phyloP scores from a whole-genome alignment of 1,140 invertebrate genomes.

The Aricia agestis region DNA sequence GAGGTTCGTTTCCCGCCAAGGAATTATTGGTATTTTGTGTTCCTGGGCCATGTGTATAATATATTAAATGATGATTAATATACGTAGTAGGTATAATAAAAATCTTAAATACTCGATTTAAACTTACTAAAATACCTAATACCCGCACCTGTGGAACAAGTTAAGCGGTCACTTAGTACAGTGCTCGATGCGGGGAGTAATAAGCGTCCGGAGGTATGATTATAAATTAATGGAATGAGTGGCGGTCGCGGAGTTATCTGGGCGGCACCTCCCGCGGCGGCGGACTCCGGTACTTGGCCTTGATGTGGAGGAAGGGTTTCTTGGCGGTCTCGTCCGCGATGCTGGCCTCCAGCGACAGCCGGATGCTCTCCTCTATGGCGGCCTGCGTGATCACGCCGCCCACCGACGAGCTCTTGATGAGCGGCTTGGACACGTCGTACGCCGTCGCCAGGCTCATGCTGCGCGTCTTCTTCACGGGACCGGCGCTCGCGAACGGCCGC shows the following conservation, averaged over 20 bases:
- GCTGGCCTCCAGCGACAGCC: conserved; percentile 57
- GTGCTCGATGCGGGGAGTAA: neutral
- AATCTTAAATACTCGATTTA: neutral
- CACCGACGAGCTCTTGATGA: conserved; percentile 49
- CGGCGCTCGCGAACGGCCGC: conserved; percentile 38
- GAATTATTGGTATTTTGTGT: neutral
- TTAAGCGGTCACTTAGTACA: neutral
- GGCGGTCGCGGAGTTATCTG: conserved; percentile 51
- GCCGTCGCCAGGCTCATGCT: conserved; percentile 61
- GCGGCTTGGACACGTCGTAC: conserved; percentile 36
- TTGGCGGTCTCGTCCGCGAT: conserved; percentile 55
- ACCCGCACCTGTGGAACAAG: neutral
- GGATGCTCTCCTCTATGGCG: conserved; percentile 71
- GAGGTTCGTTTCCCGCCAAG: neutral
- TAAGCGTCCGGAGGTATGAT: conserved; percentile 6
- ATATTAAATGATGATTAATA: neutral
- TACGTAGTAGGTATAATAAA: neutral
- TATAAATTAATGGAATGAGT: conserved; percentile 54
- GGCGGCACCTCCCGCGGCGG: conserved; percentile 75
- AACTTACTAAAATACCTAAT: neutral
- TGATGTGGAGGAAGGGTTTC: conserved; percentile 82
- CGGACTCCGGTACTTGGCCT: conserved; percentile 83
- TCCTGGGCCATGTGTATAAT: neutral
- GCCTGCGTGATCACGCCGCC: conserved; percentile 60
- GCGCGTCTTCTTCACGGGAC: conserved; percentile 52